A percentile compares a stretch with the other conserved stretches of the same genome.
Evolutionary conservation across 2,888 invertebrate genomes (phyloP).

Genomic region (Stegana nigrithorax): DNA sequence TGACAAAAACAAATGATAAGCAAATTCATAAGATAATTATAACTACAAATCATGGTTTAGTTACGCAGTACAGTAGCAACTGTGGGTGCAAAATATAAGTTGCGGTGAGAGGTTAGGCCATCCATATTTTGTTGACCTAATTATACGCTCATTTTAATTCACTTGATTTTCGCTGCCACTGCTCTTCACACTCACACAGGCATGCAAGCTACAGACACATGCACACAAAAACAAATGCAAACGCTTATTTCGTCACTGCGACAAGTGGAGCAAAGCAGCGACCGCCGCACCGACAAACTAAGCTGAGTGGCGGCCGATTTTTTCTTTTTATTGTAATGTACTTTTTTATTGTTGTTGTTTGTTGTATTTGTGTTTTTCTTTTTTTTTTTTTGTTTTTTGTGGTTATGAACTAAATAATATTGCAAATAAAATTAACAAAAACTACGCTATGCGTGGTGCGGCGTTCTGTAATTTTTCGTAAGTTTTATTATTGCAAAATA

Average conservation of each 20-base stretch:
- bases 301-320: conserved; percentile 22
- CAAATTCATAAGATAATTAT: no score
- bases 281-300: conserved; percentile 21
- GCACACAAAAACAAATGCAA: conserved; percentile 27
- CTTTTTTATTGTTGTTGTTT: conserved; percentile 40
- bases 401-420: conserved; percentile 36
- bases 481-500: no score
- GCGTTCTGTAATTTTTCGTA: no score
- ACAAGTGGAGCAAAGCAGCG: conserved; percentile 55
- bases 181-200: conserved; percentile 28
- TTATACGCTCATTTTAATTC: conserved; percentile 64
- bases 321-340: not conserved
- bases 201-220: conserved; percentile 25
- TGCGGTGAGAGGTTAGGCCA: not conserved
- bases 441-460: no score
- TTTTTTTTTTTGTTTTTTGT: conserved; percentile 37
- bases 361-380: conserved; percentile 28
- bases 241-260: conserved; percentile 52
- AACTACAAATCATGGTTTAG: no score
- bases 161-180: conserved; percentile 56
- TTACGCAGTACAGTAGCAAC: no score
- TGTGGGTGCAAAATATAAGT: no score
- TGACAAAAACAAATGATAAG: no score
- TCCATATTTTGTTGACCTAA: conserved; percentile 60
- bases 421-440: not conserved